Conservation (phyloP, 2,888 invertebrate genomes). For the Drosophila maculinotata region DNA sequence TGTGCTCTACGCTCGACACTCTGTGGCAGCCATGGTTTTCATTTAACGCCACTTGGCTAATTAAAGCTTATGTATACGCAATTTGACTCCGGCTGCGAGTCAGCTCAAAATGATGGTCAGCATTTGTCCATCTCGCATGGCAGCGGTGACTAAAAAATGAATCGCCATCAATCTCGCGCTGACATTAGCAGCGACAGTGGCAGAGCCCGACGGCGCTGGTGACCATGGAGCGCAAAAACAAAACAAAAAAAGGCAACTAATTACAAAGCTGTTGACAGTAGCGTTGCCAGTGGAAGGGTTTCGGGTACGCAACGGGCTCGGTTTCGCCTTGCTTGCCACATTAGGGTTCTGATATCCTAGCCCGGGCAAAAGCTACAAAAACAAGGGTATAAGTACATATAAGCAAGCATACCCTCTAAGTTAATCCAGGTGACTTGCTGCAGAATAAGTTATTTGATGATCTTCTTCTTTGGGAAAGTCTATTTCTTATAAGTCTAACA, state of each 20-base stretch:
- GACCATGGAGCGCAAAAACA: conserved; percentile 8
- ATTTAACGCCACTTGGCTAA: conserved; percentile 43
- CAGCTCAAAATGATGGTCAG: conserved; percentile 50
- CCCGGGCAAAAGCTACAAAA: conserved; percentile 1
- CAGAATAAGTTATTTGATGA: no score
- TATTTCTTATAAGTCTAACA: no score
- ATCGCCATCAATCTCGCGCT: conserved; percentile 69
- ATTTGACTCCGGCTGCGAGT: conserved; percentile 28
- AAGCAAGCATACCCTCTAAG: no score
- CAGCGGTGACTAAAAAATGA: conserved; percentile 65
- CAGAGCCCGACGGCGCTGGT: conserved; percentile 10
- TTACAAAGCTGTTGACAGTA: conserved; percentile 62
- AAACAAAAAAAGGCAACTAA: conserved; percentile 61
- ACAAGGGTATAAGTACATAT: conserved; percentile 1
- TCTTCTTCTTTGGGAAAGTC: no score
- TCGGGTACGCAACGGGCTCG: conserved; percentile 4
- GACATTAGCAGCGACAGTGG: conserved; percentile 52
- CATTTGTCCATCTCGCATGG: conserved; percentile 69
- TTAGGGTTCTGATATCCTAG: conserved; percentile 35
- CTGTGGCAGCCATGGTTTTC: not conserved
- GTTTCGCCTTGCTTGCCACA: conserved; percentile 32
- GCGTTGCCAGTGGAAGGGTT: conserved; percentile 37
- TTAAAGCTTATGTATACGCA: conserved; percentile 39
- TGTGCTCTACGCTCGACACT: not conserved
- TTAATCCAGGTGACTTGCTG: no score